Conservation (phyloP, 2,888 invertebrate genomes). For the Griposia aprilina region DNA sequence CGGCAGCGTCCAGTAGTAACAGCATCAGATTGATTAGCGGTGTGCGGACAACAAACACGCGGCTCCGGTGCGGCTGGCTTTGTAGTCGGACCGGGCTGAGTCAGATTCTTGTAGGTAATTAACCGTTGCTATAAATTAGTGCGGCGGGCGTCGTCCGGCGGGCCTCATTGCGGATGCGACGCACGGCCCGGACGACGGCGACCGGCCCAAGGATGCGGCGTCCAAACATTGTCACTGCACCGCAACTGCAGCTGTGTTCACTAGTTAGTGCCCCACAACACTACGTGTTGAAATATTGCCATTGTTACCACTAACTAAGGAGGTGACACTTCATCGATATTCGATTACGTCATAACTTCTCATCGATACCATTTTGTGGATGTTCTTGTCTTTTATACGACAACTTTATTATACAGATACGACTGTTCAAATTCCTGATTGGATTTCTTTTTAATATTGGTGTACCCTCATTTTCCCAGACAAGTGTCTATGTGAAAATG, state of each 20-base stretch:
- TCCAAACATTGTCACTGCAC: slow-evolving; percentile 86
- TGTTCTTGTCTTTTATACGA: slow-evolving; percentile 24
- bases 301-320: slow-evolving; percentile 70
- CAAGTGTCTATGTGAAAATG: slow-evolving; percentile 33
- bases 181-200: slow-evolving; percentile 74
- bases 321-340: slow-evolving; percentile 70
- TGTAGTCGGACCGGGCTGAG: slow-evolving; percentile 76
- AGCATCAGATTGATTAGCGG: slow-evolving; percentile 71
- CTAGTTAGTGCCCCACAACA: slow-evolving; percentile 84
- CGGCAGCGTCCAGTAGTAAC: slow-evolving; percentile 49
- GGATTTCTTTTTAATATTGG: slow-evolving; percentile 25
- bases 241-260: slow-evolving; percentile 85
- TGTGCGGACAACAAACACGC: slow-evolving; percentile 72
- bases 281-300: slow-evolving; percentile 82
- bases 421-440: slow-evolving; percentile 41
- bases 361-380: slow-evolving; percentile 21
- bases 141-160: slow-evolving; percentile 67
- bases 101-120: slow-evolving; percentile 87
- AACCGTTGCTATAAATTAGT: slow-evolving; percentile 87
- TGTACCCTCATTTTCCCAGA: slow-evolving; percentile 13
- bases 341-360: slow-evolving; percentile 59
- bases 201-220: slow-evolving; percentile 79
- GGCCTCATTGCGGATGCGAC: slow-evolving; percentile 84
- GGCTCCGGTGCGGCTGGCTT: slow-evolving; percentile 69
- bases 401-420: slow-evolving; percentile 29